Evolutionary conservation across 35 echinoderm and acorn worm genomes (phyloP).

Genomic region (Lytechinus variegatus): DNA sequence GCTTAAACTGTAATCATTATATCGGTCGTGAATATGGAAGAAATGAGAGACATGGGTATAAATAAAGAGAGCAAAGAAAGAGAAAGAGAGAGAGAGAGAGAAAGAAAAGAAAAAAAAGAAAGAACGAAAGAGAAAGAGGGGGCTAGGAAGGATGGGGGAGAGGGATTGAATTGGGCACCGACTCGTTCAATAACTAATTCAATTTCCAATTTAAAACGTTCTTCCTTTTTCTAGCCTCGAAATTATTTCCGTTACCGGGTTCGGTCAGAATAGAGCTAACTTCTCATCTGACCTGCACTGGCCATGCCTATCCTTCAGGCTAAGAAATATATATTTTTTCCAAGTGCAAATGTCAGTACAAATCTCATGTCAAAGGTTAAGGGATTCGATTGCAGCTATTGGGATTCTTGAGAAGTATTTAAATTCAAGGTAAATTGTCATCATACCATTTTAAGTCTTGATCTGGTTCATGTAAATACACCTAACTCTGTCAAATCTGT

Average conservation of each 20-base stretch:
- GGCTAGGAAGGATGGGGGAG: too few relatives aligned
- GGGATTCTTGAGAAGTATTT: too few relatives aligned
- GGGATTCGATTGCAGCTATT: too few relatives aligned
- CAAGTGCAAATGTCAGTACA: not conserved
- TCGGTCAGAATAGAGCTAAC: not conserved
- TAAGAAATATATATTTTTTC: not conserved
- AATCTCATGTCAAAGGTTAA: not conserved
- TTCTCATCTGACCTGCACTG: not conserved
- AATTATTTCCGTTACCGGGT: not conserved
- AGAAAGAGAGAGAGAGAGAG: not conserved
- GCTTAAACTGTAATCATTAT: too few relatives aligned
- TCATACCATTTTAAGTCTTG: too few relatives aligned
- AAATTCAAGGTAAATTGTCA: too few relatives aligned
- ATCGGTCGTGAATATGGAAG: not conserved
- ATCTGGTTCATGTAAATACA: too few relatives aligned
- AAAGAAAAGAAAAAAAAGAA: too few relatives aligned
- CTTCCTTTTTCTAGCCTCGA: not conserved
- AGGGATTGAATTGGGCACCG: not conserved
- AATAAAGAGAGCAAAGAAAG: not conserved
- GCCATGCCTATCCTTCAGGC: not conserved
- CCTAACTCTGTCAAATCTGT: too few relatives aligned
- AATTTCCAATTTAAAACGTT: not conserved
- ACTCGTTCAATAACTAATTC: not conserved
- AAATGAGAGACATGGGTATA: not conserved
- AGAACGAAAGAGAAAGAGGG: too few relatives aligned